Percentiles rank a stretch among this genome's conserved stretches.
Conservation (phyloP, 1,140 invertebrate genomes). For the Gryon sp. region DNA sequence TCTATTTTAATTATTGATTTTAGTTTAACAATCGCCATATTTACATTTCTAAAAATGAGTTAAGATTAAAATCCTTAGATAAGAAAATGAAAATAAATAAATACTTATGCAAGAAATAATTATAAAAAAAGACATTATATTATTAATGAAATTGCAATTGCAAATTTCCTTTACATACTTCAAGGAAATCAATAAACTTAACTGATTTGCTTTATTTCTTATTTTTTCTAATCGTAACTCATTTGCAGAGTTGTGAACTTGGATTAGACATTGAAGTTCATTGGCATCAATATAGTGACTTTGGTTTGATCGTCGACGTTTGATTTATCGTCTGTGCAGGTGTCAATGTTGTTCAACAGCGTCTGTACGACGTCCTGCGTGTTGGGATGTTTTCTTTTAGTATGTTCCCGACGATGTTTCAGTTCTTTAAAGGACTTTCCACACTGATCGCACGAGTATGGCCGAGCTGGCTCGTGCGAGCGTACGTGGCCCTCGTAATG, state of each 20-base stretch:
- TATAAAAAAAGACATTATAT: too few relatives aligned
- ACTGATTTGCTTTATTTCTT: too few relatives aligned
- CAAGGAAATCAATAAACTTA: too few relatives aligned
- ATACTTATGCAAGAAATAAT: too few relatives aligned
- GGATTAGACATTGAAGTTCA: slow-evolving; percentile 74
- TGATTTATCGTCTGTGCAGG: slow-evolving; percentile 71
- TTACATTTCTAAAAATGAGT: too few relatives aligned
- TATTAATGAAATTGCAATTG: too few relatives aligned
- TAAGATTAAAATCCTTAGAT: too few relatives aligned
- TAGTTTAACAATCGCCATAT: slow-evolving; percentile 17
- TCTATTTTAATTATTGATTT: too few relatives aligned
- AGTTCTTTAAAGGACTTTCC: slow-evolving; percentile 77
- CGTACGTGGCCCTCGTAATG: slow-evolving; percentile 77
- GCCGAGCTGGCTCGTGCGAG: slow-evolving; percentile 75
- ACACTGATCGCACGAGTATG: slow-evolving; percentile 77
- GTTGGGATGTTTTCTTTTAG: slow-evolving; percentile 74
- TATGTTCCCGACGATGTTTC: slow-evolving; percentile 76
- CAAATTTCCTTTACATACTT: too few relatives aligned
- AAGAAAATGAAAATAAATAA: too few relatives aligned
- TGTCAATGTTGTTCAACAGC: slow-evolving; percentile 72
- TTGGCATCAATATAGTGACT: slow-evolving; percentile 76
- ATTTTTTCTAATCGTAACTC: too few relatives aligned
- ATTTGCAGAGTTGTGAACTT: too few relatives aligned
- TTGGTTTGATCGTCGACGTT: slow-evolving; percentile 71
- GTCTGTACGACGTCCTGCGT: slow-evolving; percentile 73